Conservation (phyloP, 2,113 vertebrate species). For the Brachyhypopomus gauderio region DNA sequence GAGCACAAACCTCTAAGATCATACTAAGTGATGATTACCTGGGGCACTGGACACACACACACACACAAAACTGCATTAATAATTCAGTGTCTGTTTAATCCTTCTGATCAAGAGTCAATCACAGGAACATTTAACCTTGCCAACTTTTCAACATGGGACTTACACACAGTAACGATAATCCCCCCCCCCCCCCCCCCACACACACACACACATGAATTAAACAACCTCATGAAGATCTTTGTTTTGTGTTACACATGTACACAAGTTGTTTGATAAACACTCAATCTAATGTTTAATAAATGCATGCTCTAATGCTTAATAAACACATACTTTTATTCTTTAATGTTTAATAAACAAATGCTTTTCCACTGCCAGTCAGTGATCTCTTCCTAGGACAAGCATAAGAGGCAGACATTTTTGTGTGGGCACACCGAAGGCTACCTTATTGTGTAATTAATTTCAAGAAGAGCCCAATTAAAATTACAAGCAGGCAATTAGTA, state of each 20-base stretch:
- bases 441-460: conserved; percentile 87
- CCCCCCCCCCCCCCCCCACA: conserved; percentile 3
- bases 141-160: conserved; percentile 44
- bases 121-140: conserved; percentile 63
- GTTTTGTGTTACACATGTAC: not conserved
- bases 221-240: not conserved
- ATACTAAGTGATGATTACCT: conserved; percentile 50
- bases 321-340: too few species aligned
- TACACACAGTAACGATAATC: not conserved
- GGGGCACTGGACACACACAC: conserved; percentile 33
- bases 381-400: too few species aligned
- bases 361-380: too few species aligned
- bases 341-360: too few species aligned
- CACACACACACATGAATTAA: conserved; percentile 25
- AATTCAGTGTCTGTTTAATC: conserved; percentile 68
- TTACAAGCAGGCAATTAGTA: conserved; percentile 96
- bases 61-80: conserved; percentile 55
- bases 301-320: too few species aligned
- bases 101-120: conserved; percentile 60
- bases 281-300: too few species aligned
- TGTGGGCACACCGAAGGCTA: conserved; percentile 71
- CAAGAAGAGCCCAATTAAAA: conserved; percentile 89
- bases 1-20: conserved; percentile 41
- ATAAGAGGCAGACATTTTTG: not conserved
- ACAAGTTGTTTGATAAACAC: not conserved